These are phyloP conservation scores for Zophobas atratus DNA, from an alignment of 1,140 invertebrate genomes.

Conservation along the genomic window DNA sequence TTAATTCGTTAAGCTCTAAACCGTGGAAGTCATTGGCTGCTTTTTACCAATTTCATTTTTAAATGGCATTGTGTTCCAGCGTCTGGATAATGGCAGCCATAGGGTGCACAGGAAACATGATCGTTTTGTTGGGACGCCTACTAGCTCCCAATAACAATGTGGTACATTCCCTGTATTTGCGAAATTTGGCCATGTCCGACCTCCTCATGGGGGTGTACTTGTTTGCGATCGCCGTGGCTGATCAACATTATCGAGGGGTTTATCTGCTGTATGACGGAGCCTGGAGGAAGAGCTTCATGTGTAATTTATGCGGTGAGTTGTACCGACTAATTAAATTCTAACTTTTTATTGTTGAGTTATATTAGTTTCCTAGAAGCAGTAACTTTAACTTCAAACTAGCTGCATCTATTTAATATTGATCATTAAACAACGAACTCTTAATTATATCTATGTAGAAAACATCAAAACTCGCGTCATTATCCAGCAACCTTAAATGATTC, in stretches of 20 bases:
- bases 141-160: constrained; percentile 68
- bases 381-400: background rate
- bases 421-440: too few species aligned
- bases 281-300: constrained; percentile 74
- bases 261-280: constrained; percentile 74
- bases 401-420: too few species aligned
- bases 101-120: constrained; percentile 75
- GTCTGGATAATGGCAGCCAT: constrained; percentile 79
- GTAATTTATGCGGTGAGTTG: constrained; percentile 71
- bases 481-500: too few species aligned
- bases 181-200: constrained; percentile 79
- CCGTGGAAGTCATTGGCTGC: background rate
- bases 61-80: constrained; percentile 61
- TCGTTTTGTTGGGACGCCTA: constrained; percentile 76
- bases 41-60: too few species aligned
- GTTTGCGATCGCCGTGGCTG: constrained; percentile 76
- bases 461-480: too few species aligned
- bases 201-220: constrained; percentile 81
- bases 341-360: too few species aligned
- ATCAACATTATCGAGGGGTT: constrained; percentile 73
- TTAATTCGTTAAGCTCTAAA: too few species aligned
- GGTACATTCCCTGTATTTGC: constrained; percentile 76
- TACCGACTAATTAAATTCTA: background rate
- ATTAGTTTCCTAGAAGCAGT: background rate
- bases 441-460: too few species aligned